Base-by-base conservation (phyloP, 2,113 vertebrate genomes). In the Xiphias gladius region DNA sequence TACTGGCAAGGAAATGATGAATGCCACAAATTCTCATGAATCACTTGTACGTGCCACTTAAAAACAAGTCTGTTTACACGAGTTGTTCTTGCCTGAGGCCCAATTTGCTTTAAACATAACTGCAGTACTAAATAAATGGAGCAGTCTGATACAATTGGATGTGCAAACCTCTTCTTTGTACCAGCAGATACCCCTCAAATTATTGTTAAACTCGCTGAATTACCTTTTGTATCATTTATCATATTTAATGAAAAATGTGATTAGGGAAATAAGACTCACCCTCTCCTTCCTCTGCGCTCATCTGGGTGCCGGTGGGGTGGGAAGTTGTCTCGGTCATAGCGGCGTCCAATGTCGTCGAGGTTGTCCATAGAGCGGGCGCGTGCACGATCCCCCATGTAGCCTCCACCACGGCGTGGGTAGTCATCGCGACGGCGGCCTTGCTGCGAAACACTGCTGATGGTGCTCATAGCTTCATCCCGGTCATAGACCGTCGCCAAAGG, bases 301-400 rank as follows among this genome's bases (percentile, higher is more conserved):
- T 94, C 92, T 0, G 91, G 81, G 3, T 89, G 81, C 3, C 84
- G 83, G 0, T 93, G 82, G 24, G 86, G 88, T 4, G 75, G 80
- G 0, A 92, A 82, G 41, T 94, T 84, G 7, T 92, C 72, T 0
- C 94, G 89, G 43, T 57, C 89, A 0, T 94, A 80, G 41, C 89
- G 80, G 0, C 91, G 87, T 3, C 90, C 91, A 1, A 96, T 88
- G 75, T 97, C 95, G 2, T 97, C 97, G 2, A 98, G 93, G 79
- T 96, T 94, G 41, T 98, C 97, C 94, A 97, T 93, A 9, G 97
- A 98, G 7, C 83, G 96, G 0, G 97, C 95, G 0, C 96, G 96
- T 1, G 41, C 87, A 0, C 83, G 93, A 35, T 74, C 50, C 0
- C 63, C 89, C 80, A 77, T 76, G 82, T 89, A 71, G 6, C 86